Percentiles rank a stretch among this genome's conserved stretches.
Conservation (phyloP, 2,113 vertebrate genomes). For the Melozone crissalis region DNA sequence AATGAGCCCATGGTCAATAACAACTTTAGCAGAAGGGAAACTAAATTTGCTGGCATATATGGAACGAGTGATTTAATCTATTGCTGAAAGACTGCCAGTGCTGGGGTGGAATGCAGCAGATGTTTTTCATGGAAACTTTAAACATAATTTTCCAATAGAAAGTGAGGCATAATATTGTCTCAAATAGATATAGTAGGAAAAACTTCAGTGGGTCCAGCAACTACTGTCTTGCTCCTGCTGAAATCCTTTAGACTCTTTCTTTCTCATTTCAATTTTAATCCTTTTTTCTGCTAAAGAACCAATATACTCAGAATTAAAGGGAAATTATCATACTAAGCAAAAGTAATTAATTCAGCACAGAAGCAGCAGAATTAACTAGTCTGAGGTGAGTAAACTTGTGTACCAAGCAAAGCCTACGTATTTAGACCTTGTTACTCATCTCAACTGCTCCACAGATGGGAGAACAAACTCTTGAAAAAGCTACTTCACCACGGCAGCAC, state of each 20-base stretch:
- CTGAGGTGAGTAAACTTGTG: neutral
- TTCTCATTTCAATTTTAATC: neutral
- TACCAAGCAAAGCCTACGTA: neutral
- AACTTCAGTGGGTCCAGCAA: neutral
- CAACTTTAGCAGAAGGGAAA: constrained; percentile 42
- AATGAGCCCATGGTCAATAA: constrained; percentile 1
- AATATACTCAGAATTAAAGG: neutral
- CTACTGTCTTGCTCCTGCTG: neutral
- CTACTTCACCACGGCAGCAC: neutral
- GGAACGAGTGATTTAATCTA: constrained; percentile 49
- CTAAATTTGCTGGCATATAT: constrained; percentile 34
- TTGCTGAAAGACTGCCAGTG: neutral
- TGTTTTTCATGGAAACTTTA: constrained; percentile 56
- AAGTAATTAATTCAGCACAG: constrained; percentile 1
- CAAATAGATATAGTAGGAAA: neutral
- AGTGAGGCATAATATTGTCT: constrained; percentile 6
- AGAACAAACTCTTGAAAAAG: constrained; percentile 2
- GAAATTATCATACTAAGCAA: neutral
- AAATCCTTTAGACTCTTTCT: neutral
- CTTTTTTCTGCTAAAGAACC: neutral
- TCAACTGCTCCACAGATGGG: neutral
- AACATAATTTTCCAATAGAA: constrained; percentile 46
- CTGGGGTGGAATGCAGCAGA: constrained; percentile 44
- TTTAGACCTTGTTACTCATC: constrained; percentile 17
- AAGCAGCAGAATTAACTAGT: neutral